Evolutionary conservation across 2,888 invertebrate species (phyloP), one percentile per base, ranked within the genome.

Genomic region (Zhuqinia jingwanae): DNA sequence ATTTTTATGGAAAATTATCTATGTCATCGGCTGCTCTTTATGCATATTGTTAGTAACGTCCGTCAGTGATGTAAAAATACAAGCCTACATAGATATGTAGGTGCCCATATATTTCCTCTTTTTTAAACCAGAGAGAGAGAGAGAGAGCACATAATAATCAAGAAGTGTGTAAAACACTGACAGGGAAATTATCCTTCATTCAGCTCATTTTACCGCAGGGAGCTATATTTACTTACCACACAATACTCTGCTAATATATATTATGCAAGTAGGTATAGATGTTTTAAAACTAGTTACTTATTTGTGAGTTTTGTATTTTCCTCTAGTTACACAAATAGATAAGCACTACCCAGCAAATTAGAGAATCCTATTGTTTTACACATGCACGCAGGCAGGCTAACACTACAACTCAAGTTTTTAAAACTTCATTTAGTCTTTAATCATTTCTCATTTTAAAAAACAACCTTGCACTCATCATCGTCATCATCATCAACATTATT

Each of bases 371-470:
- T n/a, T 53, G 36, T 17, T 53, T 53, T 53, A 8, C 53, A 8
- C 53, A n/a, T 17, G 17, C 53, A 53, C 2, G n/a, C 11, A 53
- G n/a, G n/a, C n/a, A n/a, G n/a, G n/a, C n/a, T n/a, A n/a, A n/a
- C n/a, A n/a, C n/a, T n/a, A n/a, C n/a, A n/a, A n/a, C 27, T 47
- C 10, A 6, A 6, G n/a, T 22, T 20, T 27, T 3, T 53, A 53
- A 75, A 36, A 36, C 36, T 36, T 36, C 50, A 53, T 53, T 75
- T 75, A 30, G 73, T 75, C 27, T 75, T 30, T 75, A 75, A 75
- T 75, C 73, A 75, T 75, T 75, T 25, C 15, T 75, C 73, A 53
- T 75, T 75, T 73, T 50, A 25, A 27, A 50, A 25, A 75, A 75
- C 73, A 75, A 53, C 53, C 53, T 75, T 68, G 42, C 68, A 22